Percentiles rank a stretch among this genome's conserved stretches.
Evolutionary conservation across 2,888 invertebrate species (phyloP).

Genomic region (Odontocolon sp.): DNA sequence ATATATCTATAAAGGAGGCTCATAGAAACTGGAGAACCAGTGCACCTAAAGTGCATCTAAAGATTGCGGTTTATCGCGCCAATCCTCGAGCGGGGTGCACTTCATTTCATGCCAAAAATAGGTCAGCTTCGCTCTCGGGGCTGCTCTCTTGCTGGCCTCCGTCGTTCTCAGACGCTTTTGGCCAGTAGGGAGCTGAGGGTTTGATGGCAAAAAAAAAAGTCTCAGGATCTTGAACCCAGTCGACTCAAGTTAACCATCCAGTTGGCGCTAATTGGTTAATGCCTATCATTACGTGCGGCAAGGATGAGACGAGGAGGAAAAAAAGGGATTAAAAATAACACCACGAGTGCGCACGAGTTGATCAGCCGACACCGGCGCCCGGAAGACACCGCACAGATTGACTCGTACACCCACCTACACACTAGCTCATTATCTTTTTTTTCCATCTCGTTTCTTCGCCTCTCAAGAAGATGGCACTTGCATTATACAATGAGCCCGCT

Average conservation of each 20-base stretch:
- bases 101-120: constrained; percentile 55
- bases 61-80: constrained; percentile 58
- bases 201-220: not conserved
- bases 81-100: constrained; percentile 46
- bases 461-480: constrained; percentile 27
- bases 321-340: constrained; percentile 73
- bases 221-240: constrained; percentile 48
- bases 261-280: constrained; percentile 74
- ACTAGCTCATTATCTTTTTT: constrained; percentile 15
- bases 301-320: constrained; percentile 50
- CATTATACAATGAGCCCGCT: constrained; percentile 42
- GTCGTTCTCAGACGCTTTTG: constrained; percentile 45
- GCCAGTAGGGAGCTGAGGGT: constrained; percentile 14
- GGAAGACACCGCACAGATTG: constrained; percentile 46
- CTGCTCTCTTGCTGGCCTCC: constrained; percentile 42
- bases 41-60: constrained; percentile 50
- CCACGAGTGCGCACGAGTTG: constrained; percentile 46
- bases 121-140: constrained; percentile 46
- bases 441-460: constrained; percentile 26
- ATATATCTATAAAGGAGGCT: not conserved
- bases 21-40: not conserved
- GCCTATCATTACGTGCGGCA: constrained; percentile 67
- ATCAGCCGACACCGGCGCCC: constrained; percentile 16
- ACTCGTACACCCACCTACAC: constrained; percentile 34
- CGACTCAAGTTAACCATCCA: constrained; percentile 53